phyloP scores from a whole-genome alignment of 2,888 invertebrate species.

The Drosophila algonquin region DNA sequence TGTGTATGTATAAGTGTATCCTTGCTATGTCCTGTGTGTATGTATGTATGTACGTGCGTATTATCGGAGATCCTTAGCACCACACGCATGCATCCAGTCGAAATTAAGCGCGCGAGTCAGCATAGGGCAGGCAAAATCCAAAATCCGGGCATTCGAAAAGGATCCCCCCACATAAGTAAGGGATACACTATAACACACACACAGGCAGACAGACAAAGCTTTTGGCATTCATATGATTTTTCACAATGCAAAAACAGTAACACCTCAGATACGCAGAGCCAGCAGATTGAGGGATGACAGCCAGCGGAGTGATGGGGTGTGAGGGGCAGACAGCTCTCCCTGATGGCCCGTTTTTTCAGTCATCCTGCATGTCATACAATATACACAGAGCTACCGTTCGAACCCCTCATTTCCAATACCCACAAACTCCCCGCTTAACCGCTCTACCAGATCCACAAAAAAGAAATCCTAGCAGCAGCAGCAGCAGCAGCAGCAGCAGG shows the following conservation, averaged over 20 bases:
- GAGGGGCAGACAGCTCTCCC: slow-evolving; percentile 17
- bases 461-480: slow-evolving; percentile 12
- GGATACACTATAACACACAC: not conserved
- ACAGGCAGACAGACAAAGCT: not conserved
- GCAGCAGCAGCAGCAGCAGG: slow-evolving; percentile 19
- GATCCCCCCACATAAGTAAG: not conserved
- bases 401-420: not conserved
- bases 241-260: not conserved
- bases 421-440: not conserved
- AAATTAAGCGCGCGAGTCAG: not conserved
- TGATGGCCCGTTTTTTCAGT: slow-evolving; percentile 30
- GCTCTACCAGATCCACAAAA: not conserved
- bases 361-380: slow-evolving; percentile 31
- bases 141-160: not conserved
- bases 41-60: slow-evolving; percentile 46
- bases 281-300: not conserved
- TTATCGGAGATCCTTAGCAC: slow-evolving; percentile 50
- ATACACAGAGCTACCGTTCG: not conserved
- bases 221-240: not conserved
- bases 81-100: not conserved
- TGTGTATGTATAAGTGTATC: slow-evolving; percentile 29
- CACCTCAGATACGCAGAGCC: not conserved
- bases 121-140: not conserved
- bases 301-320: not conserved
- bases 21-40: slow-evolving; percentile 36